Evolutionary conservation across 2,113 vertebrate species (phyloP).

Genomic region (Ptychochromis oligacanthus): DNA sequence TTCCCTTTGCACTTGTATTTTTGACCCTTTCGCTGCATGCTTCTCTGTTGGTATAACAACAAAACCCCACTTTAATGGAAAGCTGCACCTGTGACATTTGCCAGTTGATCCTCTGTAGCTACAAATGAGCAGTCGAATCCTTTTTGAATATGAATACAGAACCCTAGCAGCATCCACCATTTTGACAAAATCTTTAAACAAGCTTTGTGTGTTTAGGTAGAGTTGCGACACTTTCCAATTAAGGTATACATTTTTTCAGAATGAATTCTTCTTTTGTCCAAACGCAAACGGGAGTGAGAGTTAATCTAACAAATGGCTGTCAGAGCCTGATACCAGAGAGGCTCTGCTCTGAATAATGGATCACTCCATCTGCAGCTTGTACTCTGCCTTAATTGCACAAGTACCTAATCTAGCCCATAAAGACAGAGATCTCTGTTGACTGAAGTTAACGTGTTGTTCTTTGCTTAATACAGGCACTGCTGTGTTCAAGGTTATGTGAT

Average conservation of each 20-base stretch:
- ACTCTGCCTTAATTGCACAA: slow-evolving; percentile 46
- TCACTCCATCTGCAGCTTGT: slow-evolving; percentile 53
- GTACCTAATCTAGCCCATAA: slow-evolving; percentile 25
- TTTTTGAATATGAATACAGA: slow-evolving; percentile 32
- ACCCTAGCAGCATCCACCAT: not conserved
- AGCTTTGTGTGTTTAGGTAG: not conserved
- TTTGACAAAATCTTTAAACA: not conserved
- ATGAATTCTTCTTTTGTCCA: slow-evolving; percentile 32
- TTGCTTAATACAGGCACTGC: not conserved
- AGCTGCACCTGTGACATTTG: slow-evolving; percentile 41
- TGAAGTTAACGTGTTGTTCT: slow-evolving; percentile 42
- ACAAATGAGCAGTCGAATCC: slow-evolving; percentile 12
- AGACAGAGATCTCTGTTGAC: slow-evolving; percentile 55
- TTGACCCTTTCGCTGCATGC: not conserved
- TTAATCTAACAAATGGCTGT: slow-evolving; percentile 78
- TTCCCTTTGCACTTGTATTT: not conserved
- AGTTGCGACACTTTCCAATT: slow-evolving; percentile 39
- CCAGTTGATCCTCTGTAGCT: not conserved
- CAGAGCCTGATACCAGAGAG: slow-evolving; percentile 52
- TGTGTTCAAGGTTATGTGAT: slow-evolving; percentile 39
- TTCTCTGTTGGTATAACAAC: not conserved
- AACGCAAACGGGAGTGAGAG: slow-evolving; percentile 62
- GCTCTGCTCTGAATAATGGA: slow-evolving; percentile 72
- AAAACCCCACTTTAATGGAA: not conserved
- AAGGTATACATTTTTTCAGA: slow-evolving; percentile 32